Base-by-base conservation (phyloP, 2,113 vertebrate genomes). In the Anguilla japonica region DNA sequence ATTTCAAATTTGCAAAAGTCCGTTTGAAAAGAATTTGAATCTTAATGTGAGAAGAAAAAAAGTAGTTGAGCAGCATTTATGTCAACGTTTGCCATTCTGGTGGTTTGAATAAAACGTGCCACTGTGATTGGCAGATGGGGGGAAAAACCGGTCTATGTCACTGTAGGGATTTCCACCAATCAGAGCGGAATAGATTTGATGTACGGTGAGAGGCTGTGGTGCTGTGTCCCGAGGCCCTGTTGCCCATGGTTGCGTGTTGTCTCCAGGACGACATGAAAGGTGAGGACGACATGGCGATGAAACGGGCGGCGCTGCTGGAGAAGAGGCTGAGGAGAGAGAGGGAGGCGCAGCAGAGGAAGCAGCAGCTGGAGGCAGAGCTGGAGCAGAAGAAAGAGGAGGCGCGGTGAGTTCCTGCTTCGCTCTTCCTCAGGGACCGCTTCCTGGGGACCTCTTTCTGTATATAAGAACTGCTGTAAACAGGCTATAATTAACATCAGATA, bases 341-440 rank as follows among this genome's bases (percentile, higher is more conserved):
- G 87, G 98, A 99, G 92, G 97, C 92, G 60, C 97, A 97, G 87
- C 96, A 97, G 90, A 97, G 94, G 90, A 98, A 97, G 91, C 96
- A 97, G 93, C 98, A 98, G 91, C 95, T 95, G 88, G 98, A 99
- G 91, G 96, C 96, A 0, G 98, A 99, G 88, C 89, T 96, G 91
- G 98, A 99, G 88, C 96, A 97, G 88, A 97, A 96, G 93, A 99
- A 98, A 89, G 98, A 99, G 91, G 98, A 99, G 86, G 96, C 98
- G 75, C 97, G 97, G 98, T 99, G 91, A 90, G 89, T 50, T 56
- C 0, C 41, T 67, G 39, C 18, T n/a, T 6, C 39, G 18, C 39
- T 26, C 56, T 1, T 63, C 18, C 41, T 40, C 43, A 63, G 20
- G 16, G 60, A 86, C 40, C 63, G 22, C 16, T 75, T 13, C 34